Percentiles rank a stretch among this genome's conserved stretches.
Evolutionary conservation across 2,113 vertebrate species (phyloP).

Genomic region (Pygoscelis antarcticus): DNA sequence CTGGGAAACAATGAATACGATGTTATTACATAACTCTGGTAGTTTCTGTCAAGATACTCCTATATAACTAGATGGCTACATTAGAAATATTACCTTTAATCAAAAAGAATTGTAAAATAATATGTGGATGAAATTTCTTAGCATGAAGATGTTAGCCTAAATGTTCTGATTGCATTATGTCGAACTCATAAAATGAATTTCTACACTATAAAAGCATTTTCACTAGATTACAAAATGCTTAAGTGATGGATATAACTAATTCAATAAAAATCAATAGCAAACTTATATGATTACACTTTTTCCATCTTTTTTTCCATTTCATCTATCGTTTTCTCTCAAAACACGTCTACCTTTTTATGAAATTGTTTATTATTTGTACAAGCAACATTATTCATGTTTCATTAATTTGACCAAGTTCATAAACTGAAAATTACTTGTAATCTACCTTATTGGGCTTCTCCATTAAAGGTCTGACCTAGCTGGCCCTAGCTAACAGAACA

Average conservation of each 20-base stretch:
- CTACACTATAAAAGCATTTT: constrained; percentile 84
- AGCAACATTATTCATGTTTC: not conserved
- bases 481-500: not conserved
- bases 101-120: constrained; percentile 11
- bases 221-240: constrained; percentile 87
- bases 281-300: constrained; percentile 81
- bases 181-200: constrained; percentile 86
- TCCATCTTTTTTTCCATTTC: constrained; percentile 1
- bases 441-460: not conserved
- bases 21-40: not conserved
- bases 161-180: constrained; percentile 85
- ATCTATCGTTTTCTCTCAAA: constrained; percentile 39
- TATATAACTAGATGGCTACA: not conserved
- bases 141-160: constrained; percentile 77
- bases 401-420: not conserved
- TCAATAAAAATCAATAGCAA: constrained; percentile 84
- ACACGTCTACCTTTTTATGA: not conserved
- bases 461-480: not conserved
- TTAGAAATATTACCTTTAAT: not conserved
- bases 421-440: not conserved
- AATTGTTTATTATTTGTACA: not conserved
- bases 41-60: not conserved
- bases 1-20: not conserved
- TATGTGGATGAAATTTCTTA: constrained; percentile 81
- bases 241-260: constrained; percentile 82